These are phyloP conservation scores for Paramacrobiotus metropolitanus DNA, from an alignment of 1,140 invertebrate genomes.

Conservation along the genomic window DNA sequence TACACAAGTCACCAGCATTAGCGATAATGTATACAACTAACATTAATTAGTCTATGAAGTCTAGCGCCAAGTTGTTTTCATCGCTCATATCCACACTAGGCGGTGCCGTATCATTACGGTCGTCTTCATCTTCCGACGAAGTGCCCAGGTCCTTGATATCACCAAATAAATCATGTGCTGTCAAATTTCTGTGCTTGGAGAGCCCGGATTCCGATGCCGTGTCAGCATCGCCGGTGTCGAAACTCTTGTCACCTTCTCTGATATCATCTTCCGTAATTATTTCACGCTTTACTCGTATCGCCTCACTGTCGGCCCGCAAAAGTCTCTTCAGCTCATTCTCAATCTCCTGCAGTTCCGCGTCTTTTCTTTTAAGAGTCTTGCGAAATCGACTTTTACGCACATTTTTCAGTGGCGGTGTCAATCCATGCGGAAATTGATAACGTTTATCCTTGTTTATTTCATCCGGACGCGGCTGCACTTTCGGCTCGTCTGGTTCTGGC, in stretches of 20 bases:
- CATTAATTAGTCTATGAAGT: neutral
- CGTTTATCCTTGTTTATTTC: conserved; percentile 79
- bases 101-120: conserved; percentile 8
- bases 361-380: conserved; percentile 87
- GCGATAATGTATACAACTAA: too few species aligned
- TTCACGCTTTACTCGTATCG: conserved; percentile 25
- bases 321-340: conserved; percentile 83
- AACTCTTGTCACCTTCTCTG: neutral
- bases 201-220: neutral
- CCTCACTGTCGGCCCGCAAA: conserved; percentile 36
- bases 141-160: conserved; percentile 68
- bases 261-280: conserved; percentile 20
- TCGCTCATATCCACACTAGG: conserved; percentile 14
- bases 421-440: conserved; percentile 71
- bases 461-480: conserved; percentile 62
- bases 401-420: conserved; percentile 83
- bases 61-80: neutral
- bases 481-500: conserved; percentile 46
- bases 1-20: too few species aligned
- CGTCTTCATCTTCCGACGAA: conserved; percentile 35
- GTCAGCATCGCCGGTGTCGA: neutral
- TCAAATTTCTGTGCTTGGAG: neutral
- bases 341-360: conserved; percentile 85
- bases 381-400: conserved; percentile 71
- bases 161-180: conserved; percentile 38